phyloP scores from a whole-genome alignment of 1,140 invertebrate genomes.

The Drosophila subpulchrella region DNA sequence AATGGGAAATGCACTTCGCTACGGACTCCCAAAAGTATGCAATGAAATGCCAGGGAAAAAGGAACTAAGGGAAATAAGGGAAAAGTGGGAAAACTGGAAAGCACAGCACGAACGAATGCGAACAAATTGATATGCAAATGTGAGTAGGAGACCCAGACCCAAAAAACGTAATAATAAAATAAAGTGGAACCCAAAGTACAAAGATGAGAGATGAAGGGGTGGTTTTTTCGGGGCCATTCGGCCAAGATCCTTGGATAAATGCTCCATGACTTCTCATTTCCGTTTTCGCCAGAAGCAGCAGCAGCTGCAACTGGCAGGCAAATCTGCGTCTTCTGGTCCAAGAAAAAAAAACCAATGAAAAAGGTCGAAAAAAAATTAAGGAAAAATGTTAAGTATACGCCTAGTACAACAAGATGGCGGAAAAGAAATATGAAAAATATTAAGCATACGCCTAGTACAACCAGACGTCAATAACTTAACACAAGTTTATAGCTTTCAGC shows the following conservation, averaged over 20 bases:
- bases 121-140: conserved; percentile 82
- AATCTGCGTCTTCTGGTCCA: conserved; percentile 61
- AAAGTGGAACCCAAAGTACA: conserved; percentile 38
- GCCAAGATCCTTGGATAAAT: conserved; percentile 66
- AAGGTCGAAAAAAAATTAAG: conserved; percentile 20
- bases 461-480: conserved; percentile 66
- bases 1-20: conserved; percentile 55
- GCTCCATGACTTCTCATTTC: conserved; percentile 66
- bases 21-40: conserved; percentile 59
- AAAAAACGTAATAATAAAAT: conserved; percentile 67
- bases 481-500: conserved; percentile 21
- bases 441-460: conserved; percentile 66
- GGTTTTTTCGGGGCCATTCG: neutral
- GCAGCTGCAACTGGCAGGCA: conserved; percentile 72
- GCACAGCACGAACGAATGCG: conserved; percentile 62
- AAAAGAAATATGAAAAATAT: conserved; percentile 33
- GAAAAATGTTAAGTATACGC: conserved; percentile 66
- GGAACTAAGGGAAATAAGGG: conserved; percentile 1
- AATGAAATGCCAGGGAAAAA: conserved; percentile 30
- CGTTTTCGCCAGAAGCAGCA: conserved; percentile 40
- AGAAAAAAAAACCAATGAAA: conserved; percentile 20
- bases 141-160: conserved; percentile 32
- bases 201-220: conserved; percentile 5
- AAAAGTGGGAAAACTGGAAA: conserved; percentile 9
- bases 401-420: conserved; percentile 31